A percentile compares a stretch with the other conserved stretches of the same genome.
These are phyloP conservation scores for Gymnogyps californianus DNA, from an alignment of 2,113 vertebrate species.

Conservation along the genomic window DNA sequence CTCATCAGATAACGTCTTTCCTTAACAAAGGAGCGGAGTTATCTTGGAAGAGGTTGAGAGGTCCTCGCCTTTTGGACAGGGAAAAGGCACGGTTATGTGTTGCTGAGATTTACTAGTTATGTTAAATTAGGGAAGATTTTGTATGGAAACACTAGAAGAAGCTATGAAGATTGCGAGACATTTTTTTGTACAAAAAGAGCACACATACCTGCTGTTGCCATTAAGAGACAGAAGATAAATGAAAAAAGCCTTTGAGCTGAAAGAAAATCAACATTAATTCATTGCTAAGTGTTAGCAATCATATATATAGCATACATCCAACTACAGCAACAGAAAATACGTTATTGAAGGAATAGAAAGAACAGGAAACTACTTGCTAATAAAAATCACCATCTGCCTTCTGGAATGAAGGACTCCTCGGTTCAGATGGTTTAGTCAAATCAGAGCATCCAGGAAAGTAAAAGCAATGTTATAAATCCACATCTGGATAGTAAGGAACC, in stretches of 20 bases:
- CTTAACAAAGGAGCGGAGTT: neutral
- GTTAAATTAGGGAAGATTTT: neutral
- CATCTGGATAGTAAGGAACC: neutral
- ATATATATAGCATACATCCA: neutral
- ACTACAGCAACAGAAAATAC: neutral
- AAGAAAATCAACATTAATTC: constrained; percentile 49
- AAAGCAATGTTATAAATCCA: neutral
- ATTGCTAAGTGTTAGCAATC: neutral
- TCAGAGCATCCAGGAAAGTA: neutral
- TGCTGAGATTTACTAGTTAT: neutral
- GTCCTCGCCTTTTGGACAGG: neutral
- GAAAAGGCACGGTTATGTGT: neutral
- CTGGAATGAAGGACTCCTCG: neutral
- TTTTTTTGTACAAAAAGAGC: neutral
- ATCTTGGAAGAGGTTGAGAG: neutral
- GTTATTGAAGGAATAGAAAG: neutral
- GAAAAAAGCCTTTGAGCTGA: constrained; percentile 4
- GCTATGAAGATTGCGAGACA: neutral
- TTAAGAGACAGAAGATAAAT: constrained; percentile 25
- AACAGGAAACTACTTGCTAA: constrained; percentile 9
- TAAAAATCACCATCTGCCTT: neutral
- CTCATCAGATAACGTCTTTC: neutral
- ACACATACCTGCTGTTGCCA: neutral
- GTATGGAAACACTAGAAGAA: neutral
- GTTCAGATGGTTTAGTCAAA: neutral